phyloP scores from a whole-genome alignment of 1,140 invertebrate genomes.

The Drosophila micromelanica region DNA sequence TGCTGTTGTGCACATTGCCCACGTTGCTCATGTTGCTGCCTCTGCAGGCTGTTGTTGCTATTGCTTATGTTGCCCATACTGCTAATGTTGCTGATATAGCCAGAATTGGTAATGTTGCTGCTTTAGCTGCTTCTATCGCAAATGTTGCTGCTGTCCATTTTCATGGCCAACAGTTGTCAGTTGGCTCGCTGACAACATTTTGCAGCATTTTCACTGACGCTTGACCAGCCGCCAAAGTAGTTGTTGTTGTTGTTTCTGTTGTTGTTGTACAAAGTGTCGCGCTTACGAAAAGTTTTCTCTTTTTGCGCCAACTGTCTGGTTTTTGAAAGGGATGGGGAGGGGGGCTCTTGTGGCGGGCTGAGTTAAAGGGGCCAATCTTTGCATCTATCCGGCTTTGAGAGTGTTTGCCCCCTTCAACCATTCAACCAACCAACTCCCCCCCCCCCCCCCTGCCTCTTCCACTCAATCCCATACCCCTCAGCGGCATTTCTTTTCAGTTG shows the following conservation, averaged over 20 bases:
- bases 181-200: constrained; percentile 27
- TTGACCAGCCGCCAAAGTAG: constrained; percentile 37
- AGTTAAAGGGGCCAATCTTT: constrained; percentile 21
- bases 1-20: too few species aligned
- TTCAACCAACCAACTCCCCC: not conserved
- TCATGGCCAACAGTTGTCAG: constrained; percentile 37
- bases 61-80: too few species aligned
- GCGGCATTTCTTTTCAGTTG: constrained; percentile 74
- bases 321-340: too few species aligned
- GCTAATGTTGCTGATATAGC: too few species aligned
- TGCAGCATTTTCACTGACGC: constrained; percentile 38
- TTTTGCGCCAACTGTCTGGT: constrained; percentile 42
- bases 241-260: constrained; percentile 32
- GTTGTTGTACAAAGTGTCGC: constrained; percentile 64
- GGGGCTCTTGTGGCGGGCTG: not conserved
- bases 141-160: constrained; percentile 17
- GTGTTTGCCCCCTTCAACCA: not conserved
- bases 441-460: too few species aligned
- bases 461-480: constrained; percentile 36
- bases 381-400: constrained; percentile 26
- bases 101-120: not conserved
- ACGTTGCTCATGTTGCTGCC: too few species aligned
- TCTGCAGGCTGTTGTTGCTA: too few species aligned
- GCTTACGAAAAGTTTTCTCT: constrained; percentile 73
- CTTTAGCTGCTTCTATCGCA: not conserved